Base-by-base conservation (phyloP, 2,113 vertebrate species). In the Lepus americanus region DNA sequence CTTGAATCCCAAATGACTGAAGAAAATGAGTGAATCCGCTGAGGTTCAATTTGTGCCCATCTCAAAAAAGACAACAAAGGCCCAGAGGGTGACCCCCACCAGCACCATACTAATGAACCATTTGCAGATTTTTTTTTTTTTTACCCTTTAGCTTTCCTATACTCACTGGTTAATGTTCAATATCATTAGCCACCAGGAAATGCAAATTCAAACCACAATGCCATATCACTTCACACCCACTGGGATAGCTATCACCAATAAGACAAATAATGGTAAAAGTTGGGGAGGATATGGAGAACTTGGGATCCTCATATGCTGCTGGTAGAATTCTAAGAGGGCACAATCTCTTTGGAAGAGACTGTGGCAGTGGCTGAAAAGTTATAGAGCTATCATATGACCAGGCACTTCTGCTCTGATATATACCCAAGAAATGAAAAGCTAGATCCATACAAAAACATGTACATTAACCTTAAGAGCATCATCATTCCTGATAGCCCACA, bases 161-260 rank as follows among this genome's bases (percentile, higher is more conserved):
- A 66, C 20, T 82, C 92, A 61, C 31, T 64, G 17, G n/a, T 89
- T 92, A 78, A 61, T 80, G 61, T 27, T 70, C 51, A 90, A 29
- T 0, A 12, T 10, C 10, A 86, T 85, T 44, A 76, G 27, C 59
- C 31, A 55, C 69, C 64, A 78, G 39, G 55, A 83, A 66, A 92
- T 39, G 23, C 33, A 94, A 88, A 92, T 36, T 27, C 72, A 59
- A 84, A 85, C 44, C 64, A 85, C 80, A 39, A 0, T 25, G n/a
- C 84, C 29, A 64, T 51, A 80, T 13, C 69, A 39, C 17, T 49
- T 66, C 74, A 49, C n/a, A 87, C 25, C 25, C 10, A 61, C 44
- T 51, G 64, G 25, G 12, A 78, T 25, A 69, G 59, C 14, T 74
- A 14, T n/a, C 55, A 61, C 9, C 39, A 66, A 70, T 72, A 90